These are phyloP conservation scores for Dendrocincla tyrannina DNA, from an alignment of 2,797 vertebrate genomes.

Conservation along the genomic window DNA sequence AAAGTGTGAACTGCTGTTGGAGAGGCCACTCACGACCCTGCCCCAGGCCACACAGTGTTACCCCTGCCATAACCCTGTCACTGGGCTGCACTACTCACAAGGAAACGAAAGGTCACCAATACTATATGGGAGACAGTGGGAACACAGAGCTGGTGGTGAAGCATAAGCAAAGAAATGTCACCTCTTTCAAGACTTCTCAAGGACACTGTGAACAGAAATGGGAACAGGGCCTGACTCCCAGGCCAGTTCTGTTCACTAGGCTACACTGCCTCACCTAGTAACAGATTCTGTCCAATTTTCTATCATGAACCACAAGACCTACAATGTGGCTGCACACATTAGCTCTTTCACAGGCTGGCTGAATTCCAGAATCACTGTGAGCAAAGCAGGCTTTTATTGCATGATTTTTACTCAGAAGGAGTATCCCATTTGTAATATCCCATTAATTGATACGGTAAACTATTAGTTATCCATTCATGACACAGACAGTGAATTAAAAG, in stretches of 20 bases:
- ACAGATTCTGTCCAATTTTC: neutral
- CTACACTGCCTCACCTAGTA: neutral
- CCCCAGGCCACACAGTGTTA: neutral
- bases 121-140: neutral
- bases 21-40: neutral
- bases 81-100: neutral
- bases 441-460: neutral
- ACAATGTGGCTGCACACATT: neutral
- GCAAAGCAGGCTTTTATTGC: neutral
- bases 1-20: neutral
- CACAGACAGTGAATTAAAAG: neutral
- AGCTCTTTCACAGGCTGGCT: neutral
- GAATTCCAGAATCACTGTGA: neutral
- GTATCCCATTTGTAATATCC: neutral
- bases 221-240: neutral
- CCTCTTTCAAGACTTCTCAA: neutral
- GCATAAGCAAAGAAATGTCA: neutral
- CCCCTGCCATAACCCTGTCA: neutral
- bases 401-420: neutral
- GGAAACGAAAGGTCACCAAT: neutral
- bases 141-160: neutral
- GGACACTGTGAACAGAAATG: neutral
- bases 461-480: neutral
- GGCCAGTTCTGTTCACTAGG: neutral
- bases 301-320: neutral